Evolutionary conservation across 2,113 vertebrate genomes (phyloP).

Genomic region (Albula goreensis): DNA sequence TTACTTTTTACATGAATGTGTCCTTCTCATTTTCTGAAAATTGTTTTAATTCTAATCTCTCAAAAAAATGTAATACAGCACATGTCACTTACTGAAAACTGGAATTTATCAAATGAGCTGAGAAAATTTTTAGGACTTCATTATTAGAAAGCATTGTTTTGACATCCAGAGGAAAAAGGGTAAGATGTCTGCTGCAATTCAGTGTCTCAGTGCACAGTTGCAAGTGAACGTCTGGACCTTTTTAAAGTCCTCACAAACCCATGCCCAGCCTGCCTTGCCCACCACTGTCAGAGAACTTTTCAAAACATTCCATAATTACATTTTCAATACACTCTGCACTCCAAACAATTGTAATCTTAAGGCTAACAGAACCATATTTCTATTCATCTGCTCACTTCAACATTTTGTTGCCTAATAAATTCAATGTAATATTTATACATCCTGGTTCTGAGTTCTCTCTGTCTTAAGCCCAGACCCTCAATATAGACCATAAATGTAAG

Average conservation of each 20-base stretch:
- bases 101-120: too few species aligned
- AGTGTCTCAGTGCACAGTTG: constrained; percentile 9
- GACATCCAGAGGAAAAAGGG: too few species aligned
- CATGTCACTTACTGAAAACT: background rate
- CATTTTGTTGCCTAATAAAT: background rate
- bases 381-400: background rate
- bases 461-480: background rate
- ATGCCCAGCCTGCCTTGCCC: background rate
- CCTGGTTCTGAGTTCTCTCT: constrained; percentile 7
- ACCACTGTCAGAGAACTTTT: background rate
- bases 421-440: constrained; percentile 10
- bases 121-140: too few species aligned
- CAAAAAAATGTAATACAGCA: too few species aligned
- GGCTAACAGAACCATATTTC: background rate
- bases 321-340: background rate
- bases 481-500: constrained; percentile 19
- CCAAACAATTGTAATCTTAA: background rate
- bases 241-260: background rate
- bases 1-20: background rate
- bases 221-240: constrained; percentile 18
- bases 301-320: background rate
- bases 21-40: background rate
- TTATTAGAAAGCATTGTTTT: too few species aligned
- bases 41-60: background rate
- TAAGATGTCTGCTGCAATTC: constrained; percentile 2